Conservation (phyloP, 2,113 vertebrate species). For the Barnardius zonarius region DNA sequence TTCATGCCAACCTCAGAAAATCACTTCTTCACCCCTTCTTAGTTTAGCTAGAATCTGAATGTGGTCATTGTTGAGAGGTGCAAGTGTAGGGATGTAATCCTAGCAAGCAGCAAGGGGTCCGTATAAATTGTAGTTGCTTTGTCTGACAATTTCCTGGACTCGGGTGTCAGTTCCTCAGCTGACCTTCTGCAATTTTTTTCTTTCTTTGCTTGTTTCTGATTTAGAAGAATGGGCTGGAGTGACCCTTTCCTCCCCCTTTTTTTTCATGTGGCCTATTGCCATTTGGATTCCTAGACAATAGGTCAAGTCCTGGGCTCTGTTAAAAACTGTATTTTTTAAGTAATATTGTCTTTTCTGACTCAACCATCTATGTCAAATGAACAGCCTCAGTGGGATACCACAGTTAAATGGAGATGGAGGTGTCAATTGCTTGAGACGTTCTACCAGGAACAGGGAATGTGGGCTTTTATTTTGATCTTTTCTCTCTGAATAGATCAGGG, state of each 20-base stretch:
- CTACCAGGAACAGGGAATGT: background rate
- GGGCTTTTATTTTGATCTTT: background rate
- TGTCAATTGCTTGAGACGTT: background rate
- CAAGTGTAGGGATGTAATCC: background rate
- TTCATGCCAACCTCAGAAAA: background rate
- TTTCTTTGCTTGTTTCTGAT: background rate
- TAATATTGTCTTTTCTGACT: background rate
- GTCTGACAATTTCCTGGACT: background rate
- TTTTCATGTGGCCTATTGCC: background rate
- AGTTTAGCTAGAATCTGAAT: background rate
- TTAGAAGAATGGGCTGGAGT: background rate
- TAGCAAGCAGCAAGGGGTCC: background rate
- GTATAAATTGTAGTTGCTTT: background rate
- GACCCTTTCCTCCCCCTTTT: background rate
- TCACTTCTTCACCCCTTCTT: background rate
- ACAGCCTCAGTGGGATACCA: background rate
- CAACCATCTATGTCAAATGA: background rate
- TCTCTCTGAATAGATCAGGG: background rate
- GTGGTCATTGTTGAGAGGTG: background rate
- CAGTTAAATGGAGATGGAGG: background rate
- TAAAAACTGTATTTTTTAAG: background rate
- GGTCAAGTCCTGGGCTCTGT: background rate
- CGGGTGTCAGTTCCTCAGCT: background rate
- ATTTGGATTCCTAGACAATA: background rate
- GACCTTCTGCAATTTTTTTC: background rate